These are phyloP conservation scores for Denticeps clupeoides DNA, from an alignment of 2,797 vertebrate genomes.

Conservation along the genomic window DNA sequence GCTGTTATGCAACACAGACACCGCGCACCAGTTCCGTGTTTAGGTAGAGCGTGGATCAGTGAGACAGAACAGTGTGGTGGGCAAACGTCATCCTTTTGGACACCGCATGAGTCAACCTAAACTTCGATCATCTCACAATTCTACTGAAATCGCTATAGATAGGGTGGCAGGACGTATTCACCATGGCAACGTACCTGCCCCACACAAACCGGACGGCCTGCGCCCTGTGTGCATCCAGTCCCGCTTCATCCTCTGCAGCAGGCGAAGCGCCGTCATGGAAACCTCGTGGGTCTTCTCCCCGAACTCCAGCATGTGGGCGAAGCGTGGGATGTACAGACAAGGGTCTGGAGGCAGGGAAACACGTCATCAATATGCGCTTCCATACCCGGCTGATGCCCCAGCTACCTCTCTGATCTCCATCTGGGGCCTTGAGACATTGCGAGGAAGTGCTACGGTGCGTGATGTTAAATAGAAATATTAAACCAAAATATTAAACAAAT, in stretches of 20 bases:
- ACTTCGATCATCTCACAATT: too few species aligned
- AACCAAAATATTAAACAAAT: too few species aligned
- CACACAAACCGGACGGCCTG: slow-evolving; percentile 85
- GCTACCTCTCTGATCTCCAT: background rate
- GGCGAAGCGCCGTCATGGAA: slow-evolving; percentile 88
- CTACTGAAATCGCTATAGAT: too few species aligned
- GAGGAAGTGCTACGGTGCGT: background rate
- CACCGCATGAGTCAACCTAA: too few species aligned
- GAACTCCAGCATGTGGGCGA: slow-evolving; percentile 93
- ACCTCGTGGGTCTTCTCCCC: slow-evolving; percentile 90
- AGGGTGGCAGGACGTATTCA: too few species aligned
- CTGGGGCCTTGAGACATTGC: background rate
- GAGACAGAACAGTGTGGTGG: too few species aligned
- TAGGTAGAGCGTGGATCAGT: too few species aligned
- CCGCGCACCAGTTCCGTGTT: slow-evolving; percentile 2
- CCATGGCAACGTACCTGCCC: slow-evolving; percentile 64
- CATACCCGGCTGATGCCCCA: background rate
- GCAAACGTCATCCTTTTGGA: too few species aligned
- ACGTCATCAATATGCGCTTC: background rate
- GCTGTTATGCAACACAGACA: slow-evolving; percentile 16
- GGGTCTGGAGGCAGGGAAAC: slow-evolving; percentile 63
- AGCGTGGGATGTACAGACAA: slow-evolving; percentile 92
- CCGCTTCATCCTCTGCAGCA: slow-evolving; percentile 93
- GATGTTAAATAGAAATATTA: background rate
- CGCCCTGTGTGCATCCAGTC: slow-evolving; percentile 98